phyloP scores from a whole-genome alignment of 2,888 invertebrate species.

The Cistogaster globosa region DNA sequence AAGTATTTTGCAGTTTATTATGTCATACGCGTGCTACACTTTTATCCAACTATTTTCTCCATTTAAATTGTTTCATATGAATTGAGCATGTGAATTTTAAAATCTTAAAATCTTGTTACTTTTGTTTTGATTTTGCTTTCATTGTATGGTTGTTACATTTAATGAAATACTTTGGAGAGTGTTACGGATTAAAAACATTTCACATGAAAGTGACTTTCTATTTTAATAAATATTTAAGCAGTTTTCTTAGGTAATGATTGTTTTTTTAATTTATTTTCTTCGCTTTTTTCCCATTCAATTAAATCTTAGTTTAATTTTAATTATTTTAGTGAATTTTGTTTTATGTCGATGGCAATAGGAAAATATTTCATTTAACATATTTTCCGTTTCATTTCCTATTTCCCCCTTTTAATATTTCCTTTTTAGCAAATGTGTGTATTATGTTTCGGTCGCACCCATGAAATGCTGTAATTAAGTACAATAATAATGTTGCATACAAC shows the following conservation, averaged over 20 bases:
- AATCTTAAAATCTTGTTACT: slow-evolving; percentile 21
- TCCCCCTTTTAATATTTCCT: slow-evolving; percentile 7
- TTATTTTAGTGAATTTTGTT: slow-evolving; percentile 37
- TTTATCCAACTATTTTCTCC: slow-evolving; percentile 15
- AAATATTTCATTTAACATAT: slow-evolving; percentile 38
- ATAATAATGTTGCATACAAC: slow-evolving; percentile 43
- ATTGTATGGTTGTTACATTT: slow-evolving; percentile 39
- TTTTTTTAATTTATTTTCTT: neutral
- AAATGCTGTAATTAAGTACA: slow-evolving; percentile 16
- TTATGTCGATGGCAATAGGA: slow-evolving; percentile 20
- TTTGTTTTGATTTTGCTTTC: slow-evolving; percentile 35
- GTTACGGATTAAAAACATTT: slow-evolving; percentile 14
- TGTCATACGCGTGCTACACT: slow-evolving; percentile 62
- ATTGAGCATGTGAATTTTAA: slow-evolving; percentile 30
- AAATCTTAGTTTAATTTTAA: slow-evolving; percentile 50
- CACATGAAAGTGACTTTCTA: slow-evolving; percentile 39
- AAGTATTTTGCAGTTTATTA: slow-evolving; percentile 45
- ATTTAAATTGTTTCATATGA: slow-evolving; percentile 18
- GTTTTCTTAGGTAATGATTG: slow-evolving; percentile 39
- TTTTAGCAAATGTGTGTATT: neutral
- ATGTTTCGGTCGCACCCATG: slow-evolving; percentile 33
- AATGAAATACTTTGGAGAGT: slow-evolving; percentile 32
- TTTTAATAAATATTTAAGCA: slow-evolving; percentile 14
- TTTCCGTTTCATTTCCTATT: slow-evolving; percentile 52
- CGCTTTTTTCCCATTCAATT: slow-evolving; percentile 39